Percentiles rank a stretch among this genome's conserved stretches.
phyloP scores from a whole-genome alignment of 2,888 invertebrate genomes.

The Polia nebulosa region DNA sequence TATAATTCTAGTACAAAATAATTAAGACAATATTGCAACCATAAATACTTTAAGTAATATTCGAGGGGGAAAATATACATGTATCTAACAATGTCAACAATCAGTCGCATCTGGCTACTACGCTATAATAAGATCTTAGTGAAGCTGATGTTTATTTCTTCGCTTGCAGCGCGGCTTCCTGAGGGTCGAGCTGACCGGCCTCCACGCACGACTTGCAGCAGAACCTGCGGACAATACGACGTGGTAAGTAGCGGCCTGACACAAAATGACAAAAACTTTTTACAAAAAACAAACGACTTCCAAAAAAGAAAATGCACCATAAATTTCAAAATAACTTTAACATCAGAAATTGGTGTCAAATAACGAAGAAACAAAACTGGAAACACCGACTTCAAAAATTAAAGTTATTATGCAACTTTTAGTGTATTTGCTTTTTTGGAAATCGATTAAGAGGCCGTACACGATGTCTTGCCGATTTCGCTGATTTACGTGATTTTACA shows the following conservation, averaged over 20 bases:
- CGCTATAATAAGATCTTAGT: conserved; percentile 41
- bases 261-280: not conserved
- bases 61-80: not conserved
- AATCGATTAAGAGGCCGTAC: too few relatives aligned
- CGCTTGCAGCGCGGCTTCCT: conserved; percentile 76
- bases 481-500: too few relatives aligned
- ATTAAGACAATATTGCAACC: conserved; percentile 29
- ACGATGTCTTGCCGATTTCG: too few relatives aligned
- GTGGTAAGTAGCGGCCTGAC: not conserved
- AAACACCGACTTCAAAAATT: too few relatives aligned
- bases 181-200: conserved; percentile 93
- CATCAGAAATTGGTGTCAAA: too few relatives aligned
- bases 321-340: too few relatives aligned
- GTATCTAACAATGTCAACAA: conserved; percentile 1
- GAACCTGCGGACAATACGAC: conserved; percentile 88
- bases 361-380: too few relatives aligned
- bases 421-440: too few relatives aligned
- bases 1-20: conserved; percentile 2
- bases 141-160: conserved; percentile 69
- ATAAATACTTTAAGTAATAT: conserved; percentile 35
- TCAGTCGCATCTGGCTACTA: conserved; percentile 55
- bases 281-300: too few relatives aligned
- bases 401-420: too few relatives aligned
- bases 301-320: too few relatives aligned
- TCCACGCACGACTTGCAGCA: conserved; percentile 98